Evolutionary conservation across 2,888 invertebrate species (phyloP), one percentile per base, ranked within the genome.

Genomic region (Megastigmus dorsalis): DNA sequence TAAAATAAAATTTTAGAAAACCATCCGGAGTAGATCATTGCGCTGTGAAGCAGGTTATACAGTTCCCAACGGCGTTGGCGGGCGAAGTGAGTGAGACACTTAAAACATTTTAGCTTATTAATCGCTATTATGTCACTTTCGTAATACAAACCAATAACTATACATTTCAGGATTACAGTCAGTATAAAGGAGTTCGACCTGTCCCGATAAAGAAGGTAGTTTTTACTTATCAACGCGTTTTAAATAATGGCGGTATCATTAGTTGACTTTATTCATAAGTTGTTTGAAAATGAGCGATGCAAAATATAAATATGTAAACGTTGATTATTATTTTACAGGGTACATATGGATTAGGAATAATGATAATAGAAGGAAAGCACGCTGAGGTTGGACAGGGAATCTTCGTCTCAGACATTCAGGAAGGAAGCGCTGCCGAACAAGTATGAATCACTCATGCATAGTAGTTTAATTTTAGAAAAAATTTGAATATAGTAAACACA

Each of bases 321-420:
- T 13, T 9, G 18, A 67, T 60, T 15, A 48, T 55, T 41, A 62
- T 74, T 63, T 75, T 78, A 5, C 90, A 95, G 94, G 94, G 93
- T 81, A 91, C 92, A 73, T 92, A 94, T 77, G 95, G 95, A 74
- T 90, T 97, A 79, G 97, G 97, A 78, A 95, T 97, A 84, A 97
- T 97, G 97, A 96, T 97, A 84, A 96, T 97, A 88, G 97, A 97
- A 87, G 97, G 97, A 75, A 94, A 95, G 80, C 97, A 97, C 89
- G 94, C 94, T 57, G 96, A 97, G 88, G 94, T 96, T 41, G 97
- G 97, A 26, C 93, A 94, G 83, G 97, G 97, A 73, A 97, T 97
- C 88, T 97, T 97, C 89, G 94, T 97, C 81, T 97, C 97, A 3
- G 97, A 97, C 88, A 93, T 97, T 76, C 96, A 97, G 83, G 96